A percentile compares a stretch with the other conserved stretches of the same genome.
Evolutionary conservation across 2,888 invertebrate species (phyloP).

Genomic region (Patella pellucida): DNA sequence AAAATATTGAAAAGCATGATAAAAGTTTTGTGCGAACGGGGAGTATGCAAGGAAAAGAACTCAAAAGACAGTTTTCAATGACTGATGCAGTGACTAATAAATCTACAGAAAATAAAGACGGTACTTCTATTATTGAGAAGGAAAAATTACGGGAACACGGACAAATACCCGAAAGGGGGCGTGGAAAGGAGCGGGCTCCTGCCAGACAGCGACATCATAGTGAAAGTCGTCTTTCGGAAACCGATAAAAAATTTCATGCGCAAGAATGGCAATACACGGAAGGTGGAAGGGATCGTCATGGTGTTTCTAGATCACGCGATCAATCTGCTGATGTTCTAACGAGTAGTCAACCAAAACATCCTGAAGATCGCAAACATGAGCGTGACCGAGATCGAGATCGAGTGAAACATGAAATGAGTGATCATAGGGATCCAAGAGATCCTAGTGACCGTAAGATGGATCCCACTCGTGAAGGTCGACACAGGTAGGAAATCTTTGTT

Average conservation of each 20-base stretch:
- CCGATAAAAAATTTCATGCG: constrained; percentile 50
- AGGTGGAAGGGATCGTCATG: constrained; percentile 37
- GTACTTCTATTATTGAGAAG: constrained; percentile 31
- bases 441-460: too few species aligned
- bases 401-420: not conserved
- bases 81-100: constrained; percentile 51
- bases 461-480: not conserved
- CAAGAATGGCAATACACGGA: constrained; percentile 37
- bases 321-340: constrained; percentile 27
- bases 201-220: constrained; percentile 56
- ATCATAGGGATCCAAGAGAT: not conserved
- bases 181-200: constrained; percentile 56
- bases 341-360: constrained; percentile 19
- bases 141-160: constrained; percentile 52
- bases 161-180: constrained; percentile 49
- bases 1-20: constrained; percentile 54
- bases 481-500: too few species aligned
- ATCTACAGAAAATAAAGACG: constrained; percentile 16
- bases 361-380: constrained; percentile 13
- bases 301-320: constrained; percentile 38
- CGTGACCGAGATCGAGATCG: constrained; percentile 7
- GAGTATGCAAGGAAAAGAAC: constrained; percentile 60
- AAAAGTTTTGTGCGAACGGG: constrained; percentile 50
- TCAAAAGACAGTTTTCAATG: constrained; percentile 65
- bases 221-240: constrained; percentile 56